phyloP scores from a whole-genome alignment of 2,113 vertebrate species.

The Bufo gargarizans region DNA sequence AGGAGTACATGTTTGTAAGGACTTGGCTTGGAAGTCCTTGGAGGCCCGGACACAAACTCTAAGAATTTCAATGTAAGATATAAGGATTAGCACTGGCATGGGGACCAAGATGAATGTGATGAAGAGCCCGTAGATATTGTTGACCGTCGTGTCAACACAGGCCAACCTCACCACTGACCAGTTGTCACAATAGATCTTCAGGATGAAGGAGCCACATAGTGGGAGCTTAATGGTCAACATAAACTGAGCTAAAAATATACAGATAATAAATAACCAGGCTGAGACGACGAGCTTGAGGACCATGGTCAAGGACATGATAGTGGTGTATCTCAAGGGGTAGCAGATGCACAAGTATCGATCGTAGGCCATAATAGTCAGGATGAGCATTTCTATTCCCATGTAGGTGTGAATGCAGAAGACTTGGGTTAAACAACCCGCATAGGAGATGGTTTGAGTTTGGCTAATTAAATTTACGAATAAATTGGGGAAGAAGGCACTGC shows the following conservation, averaged over 20 bases:
- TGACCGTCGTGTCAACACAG: conserved; percentile 28
- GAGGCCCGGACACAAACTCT: conserved; percentile 6
- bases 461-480: conserved; percentile 2
- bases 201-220: conserved; percentile 7
- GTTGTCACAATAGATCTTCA: conserved; percentile 39
- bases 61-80: conserved; percentile 34
- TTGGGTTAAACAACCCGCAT: conserved; percentile 10
- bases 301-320: not conserved
- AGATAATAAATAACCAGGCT: not conserved
- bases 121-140: conserved; percentile 26
- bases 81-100: not conserved
- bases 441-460: conserved; percentile 16
- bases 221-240: conserved; percentile 20
- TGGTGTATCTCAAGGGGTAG: conserved; percentile 17
- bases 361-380: not conserved
- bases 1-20: conserved; percentile 35
- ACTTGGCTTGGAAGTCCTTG: conserved; percentile 1
- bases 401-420: conserved; percentile 37
- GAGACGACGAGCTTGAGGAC: not conserved
- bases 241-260: not conserved
- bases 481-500: conserved; percentile 12
- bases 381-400: not conserved
- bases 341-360: conserved; percentile 24
- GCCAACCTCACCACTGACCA: conserved; percentile 36
- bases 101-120: not conserved